phyloP scores from a whole-genome alignment of 35 echinoderm and acorn worm genomes.

The Eucidaris tribuloides region DNA sequence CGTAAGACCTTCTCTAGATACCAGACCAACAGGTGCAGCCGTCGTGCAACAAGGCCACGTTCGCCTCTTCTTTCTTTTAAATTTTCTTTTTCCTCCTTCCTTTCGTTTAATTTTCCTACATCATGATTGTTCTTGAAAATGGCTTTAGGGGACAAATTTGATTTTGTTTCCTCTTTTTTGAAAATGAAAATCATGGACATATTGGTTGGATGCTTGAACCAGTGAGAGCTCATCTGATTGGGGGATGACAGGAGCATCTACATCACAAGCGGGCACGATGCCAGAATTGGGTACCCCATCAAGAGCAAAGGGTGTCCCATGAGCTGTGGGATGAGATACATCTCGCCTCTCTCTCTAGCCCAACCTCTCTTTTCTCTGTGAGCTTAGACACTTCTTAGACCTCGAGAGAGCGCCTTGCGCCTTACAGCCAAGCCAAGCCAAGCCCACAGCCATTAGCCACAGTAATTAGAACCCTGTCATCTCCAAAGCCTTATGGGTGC shows the following conservation, averaged over 20 bases:
- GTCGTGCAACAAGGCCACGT: too few relatives aligned
- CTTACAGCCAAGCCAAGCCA: slow-evolving; percentile 9
- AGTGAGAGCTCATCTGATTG: slow-evolving; percentile 17
- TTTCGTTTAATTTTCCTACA: too few relatives aligned
- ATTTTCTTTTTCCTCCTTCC: too few relatives aligned
- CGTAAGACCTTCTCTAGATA: slow-evolving; percentile 9
- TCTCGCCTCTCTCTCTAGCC: slow-evolving; percentile 1
- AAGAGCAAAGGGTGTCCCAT: not conserved
- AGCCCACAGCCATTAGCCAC: slow-evolving; percentile 30
- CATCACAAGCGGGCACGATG: slow-evolving; percentile 1
- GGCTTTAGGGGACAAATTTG: too few relatives aligned
- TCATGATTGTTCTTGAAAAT: too few relatives aligned
- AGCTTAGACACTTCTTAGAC: slow-evolving; percentile 24
- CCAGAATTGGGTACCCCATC: slow-evolving; percentile 5
- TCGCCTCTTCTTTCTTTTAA: too few relatives aligned
- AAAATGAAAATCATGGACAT: too few relatives aligned
- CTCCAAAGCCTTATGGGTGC: slow-evolving; percentile 39
- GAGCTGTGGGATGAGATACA: slow-evolving; percentile 26
- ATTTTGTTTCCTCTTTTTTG: too few relatives aligned
- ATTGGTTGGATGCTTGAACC: too few relatives aligned
- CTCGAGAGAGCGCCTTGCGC: slow-evolving; percentile 26
- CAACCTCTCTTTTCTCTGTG: slow-evolving; percentile 14
- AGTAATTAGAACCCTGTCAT: slow-evolving; percentile 29
- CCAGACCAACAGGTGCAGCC: too few relatives aligned
- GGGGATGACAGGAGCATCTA: slow-evolving; percentile 21